Conservation (phyloP, 2,797 vertebrate genomes). For the Benthosema pterotum region DNA sequence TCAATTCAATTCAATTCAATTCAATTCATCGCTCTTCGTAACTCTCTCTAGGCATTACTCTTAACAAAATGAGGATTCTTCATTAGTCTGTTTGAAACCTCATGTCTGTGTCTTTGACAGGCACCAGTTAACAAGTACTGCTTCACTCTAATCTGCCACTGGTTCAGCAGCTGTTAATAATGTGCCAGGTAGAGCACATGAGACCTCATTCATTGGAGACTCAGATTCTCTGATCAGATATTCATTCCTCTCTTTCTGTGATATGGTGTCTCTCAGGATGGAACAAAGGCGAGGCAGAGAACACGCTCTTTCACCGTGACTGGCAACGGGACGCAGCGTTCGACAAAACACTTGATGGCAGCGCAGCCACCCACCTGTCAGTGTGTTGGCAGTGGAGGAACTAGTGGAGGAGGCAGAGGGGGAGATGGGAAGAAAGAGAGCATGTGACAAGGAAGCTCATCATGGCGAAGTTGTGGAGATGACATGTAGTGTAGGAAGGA, state of each 20-base stretch:
- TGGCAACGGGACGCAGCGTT: conserved; percentile 52
- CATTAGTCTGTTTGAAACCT: too few relatives aligned
- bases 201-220: not conserved
- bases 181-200: conserved; percentile 2
- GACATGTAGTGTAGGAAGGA: conserved; percentile 20
- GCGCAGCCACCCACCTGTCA: conserved; percentile 57
- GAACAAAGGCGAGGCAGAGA: conserved; percentile 16
- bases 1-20: too few relatives aligned
- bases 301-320: conserved; percentile 42
- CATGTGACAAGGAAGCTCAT: conserved; percentile 59
- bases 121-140: too few relatives aligned
- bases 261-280: conserved; percentile 19
- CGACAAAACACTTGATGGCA: conserved; percentile 61
- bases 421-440: conserved; percentile 25
- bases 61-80: too few relatives aligned
- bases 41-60: too few relatives aligned
- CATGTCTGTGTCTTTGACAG: too few relatives aligned
- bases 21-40: too few relatives aligned
- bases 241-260: not conserved
- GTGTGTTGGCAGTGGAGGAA: conserved; percentile 46
- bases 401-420: conserved; percentile 30
- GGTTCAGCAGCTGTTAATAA: not conserved
- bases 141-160: not conserved
- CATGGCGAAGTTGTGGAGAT: conserved; percentile 44
- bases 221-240: conserved; percentile 18